Base-by-base conservation (phyloP, 2,113 vertebrate species). In the Baryphthengus martii region DNA sequence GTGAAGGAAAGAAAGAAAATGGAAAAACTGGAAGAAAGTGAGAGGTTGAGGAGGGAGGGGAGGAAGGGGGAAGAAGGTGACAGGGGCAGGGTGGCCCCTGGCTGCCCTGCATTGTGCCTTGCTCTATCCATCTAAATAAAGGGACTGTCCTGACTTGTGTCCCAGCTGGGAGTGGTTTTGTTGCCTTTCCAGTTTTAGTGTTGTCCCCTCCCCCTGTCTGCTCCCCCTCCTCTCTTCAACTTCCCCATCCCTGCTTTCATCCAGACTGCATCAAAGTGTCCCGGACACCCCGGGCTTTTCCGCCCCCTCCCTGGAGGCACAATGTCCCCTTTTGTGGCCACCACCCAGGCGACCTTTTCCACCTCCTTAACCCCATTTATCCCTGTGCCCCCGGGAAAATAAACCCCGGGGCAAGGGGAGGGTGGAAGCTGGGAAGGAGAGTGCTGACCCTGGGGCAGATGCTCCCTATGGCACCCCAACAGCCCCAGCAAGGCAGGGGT, bases 81-180 rank as follows among this genome's bases (percentile, higher is more conserved):
- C 49, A 73, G 66, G 42, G 52, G 7, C 68, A 88, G 75, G 63
- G 24, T 59, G 74, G 29, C 75, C 72, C 5, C 67, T 0, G 1
- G 49, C 53, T 5, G 3, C 49, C 39, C 7, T 1, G 3, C 61
- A 52, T 70, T 90, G 73, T 88, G 59, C 44, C 40, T 7, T 18
- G 31, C 87, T 95, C 87, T 92, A 95, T 98, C 97, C 96, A 97
- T 98, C 97, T 98, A 97, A 98, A 98, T 98, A 98, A 97, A 98
- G 93, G 93, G 93, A 77, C 62, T 9, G 10, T 95, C 97, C 97
- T 97, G 97, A 96, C 96, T 97, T 98, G 95, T 95, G 97, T 98
- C 97, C 95, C 98, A 95, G 91, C 79, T 95, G 88, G 86, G 58
- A 94, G 67, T 78, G 74, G 58, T 86, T 96, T 95, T 89, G 61